Evolutionary conservation across 2,797 vertebrate species (phyloP).

Genomic region (Mus minutoides): DNA sequence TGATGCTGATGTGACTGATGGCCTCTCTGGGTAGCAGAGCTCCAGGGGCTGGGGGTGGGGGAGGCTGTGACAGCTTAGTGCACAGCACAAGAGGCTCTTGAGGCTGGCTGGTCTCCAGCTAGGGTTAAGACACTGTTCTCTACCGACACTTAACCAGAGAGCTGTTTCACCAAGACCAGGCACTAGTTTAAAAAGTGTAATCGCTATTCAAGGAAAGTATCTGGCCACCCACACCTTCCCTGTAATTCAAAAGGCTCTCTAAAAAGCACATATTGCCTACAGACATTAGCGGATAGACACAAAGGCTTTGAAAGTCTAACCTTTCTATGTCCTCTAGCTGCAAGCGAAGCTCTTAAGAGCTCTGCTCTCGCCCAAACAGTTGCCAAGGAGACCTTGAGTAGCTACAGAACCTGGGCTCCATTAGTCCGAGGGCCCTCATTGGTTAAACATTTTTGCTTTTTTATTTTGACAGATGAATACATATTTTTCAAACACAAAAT

Average conservation of each 20-base stretch:
- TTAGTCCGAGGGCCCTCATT: constrained; percentile 69
- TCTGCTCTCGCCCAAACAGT: constrained; percentile 63
- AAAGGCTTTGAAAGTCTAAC: constrained; percentile 78
- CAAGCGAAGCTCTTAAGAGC: constrained; percentile 67
- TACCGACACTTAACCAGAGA: constrained; percentile 22
- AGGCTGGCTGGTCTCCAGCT: constrained; percentile 21
- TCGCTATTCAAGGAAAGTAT: constrained; percentile 61
- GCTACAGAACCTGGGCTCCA: constrained; percentile 71
- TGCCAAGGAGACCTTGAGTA: constrained; percentile 83
- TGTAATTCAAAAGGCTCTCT: constrained; percentile 58
- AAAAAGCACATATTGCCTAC: constrained; percentile 54
- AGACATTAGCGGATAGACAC: constrained; percentile 27
- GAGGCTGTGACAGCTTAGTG: not conserved
- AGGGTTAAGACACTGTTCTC: not conserved
- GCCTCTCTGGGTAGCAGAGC: not conserved
- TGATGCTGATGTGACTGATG: not conserved
- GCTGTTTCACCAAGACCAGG: constrained; percentile 54
- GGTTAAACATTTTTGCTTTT: constrained; percentile 70
- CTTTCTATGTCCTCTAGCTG: constrained; percentile 72
- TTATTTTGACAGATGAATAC: constrained; percentile 74
- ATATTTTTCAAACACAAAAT: constrained; percentile 73
- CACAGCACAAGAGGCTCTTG: not conserved
- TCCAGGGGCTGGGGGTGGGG: not conserved
- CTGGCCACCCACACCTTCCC: constrained; percentile 68
- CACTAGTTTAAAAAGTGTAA: constrained; percentile 25